Evolutionary conservation across 2,888 invertebrate species (phyloP).

Genomic region (Pseudococcus jackbeardsleyi): DNA sequence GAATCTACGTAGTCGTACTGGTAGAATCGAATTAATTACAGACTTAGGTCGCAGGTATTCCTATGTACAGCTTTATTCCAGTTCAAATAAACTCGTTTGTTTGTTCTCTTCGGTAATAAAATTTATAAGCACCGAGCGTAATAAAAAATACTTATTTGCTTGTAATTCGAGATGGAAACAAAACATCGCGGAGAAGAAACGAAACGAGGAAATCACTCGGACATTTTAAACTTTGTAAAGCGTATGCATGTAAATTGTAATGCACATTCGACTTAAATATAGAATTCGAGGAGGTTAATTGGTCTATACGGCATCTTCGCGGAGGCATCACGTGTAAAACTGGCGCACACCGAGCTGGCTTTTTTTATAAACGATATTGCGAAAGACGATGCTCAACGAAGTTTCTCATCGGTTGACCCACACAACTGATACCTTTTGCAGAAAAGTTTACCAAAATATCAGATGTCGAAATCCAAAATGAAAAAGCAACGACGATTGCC

Average conservation of each 20-base stretch:
- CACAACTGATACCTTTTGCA: not conserved
- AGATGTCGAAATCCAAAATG: not conserved
- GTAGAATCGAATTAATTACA: not conserved
- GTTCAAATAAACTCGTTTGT: slow-evolving; percentile 17
- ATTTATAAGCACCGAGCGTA: not conserved
- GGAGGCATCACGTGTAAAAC: slow-evolving; percentile 38
- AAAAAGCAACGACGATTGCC: not conserved
- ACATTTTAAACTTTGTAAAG: not conserved
- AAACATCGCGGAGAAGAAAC: not conserved
- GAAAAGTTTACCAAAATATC: not conserved
- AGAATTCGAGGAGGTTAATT: slow-evolving; percentile 45
- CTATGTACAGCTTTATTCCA: not conserved
- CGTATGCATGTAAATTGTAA: not conserved
- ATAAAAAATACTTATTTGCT: not conserved
- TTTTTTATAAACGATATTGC: not conserved
- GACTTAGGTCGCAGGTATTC: not conserved
- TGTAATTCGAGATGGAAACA: slow-evolving; percentile 5
- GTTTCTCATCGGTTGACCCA: not conserved
- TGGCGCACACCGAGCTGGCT: not conserved
- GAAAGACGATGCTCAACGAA: not conserved
- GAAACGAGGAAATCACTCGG: not conserved
- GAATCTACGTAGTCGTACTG: not conserved
- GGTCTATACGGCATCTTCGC: not conserved
- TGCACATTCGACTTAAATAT: slow-evolving; percentile 27
- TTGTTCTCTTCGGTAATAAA: not conserved